Evolutionary conservation across 2,797 vertebrate species (phyloP).

Genomic region (Alectoris magna): DNA sequence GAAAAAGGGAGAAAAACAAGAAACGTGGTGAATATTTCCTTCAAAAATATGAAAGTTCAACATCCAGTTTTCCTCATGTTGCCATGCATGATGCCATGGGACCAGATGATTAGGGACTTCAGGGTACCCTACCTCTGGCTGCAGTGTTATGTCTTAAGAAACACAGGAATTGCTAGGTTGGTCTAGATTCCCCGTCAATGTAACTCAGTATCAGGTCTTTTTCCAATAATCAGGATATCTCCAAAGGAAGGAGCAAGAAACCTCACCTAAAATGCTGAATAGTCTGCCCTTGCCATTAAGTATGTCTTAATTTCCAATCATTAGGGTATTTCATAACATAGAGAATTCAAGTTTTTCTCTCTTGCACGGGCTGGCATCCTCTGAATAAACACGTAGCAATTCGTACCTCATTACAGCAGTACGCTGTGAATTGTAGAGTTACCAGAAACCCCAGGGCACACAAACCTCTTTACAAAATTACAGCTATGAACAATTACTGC

Average conservation of each 20-base stretch:
- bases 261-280: not conserved
- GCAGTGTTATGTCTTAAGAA: not conserved
- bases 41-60: not conserved
- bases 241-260: not conserved
- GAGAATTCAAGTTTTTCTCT: not conserved
- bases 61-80: not conserved
- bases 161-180: not conserved
- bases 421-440: not conserved
- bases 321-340: not conserved
- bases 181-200: not conserved
- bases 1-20: not conserved
- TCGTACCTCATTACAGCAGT: not conserved
- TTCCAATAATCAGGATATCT: not conserved
- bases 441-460: not conserved
- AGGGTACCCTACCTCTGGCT: not conserved
- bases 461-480: not conserved
- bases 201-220: not conserved
- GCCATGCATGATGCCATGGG: not conserved
- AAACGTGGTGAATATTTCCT: rapidly evolving
- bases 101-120: not conserved
- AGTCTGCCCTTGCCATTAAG: not conserved
- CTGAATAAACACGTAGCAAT: not conserved
- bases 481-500: not conserved
- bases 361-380: not conserved
- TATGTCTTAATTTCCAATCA: not conserved